Base-by-base conservation (phyloP, 2,888 invertebrate genomes). In the Phytoseiulus persimilis region DNA sequence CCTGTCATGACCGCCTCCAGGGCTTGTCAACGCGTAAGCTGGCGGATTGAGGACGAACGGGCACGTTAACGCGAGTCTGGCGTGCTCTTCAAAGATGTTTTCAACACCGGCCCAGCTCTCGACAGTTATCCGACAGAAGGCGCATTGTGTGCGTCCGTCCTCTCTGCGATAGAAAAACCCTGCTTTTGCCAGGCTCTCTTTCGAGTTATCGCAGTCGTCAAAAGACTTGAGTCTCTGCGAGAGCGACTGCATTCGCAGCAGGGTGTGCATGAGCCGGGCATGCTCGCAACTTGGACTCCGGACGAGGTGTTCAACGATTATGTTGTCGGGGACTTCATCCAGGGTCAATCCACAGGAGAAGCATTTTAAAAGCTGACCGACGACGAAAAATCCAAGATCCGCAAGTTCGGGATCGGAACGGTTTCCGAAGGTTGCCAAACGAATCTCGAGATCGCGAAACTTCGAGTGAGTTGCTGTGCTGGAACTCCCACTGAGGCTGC, bases 21-120 rank as follows among this genome's bases (percentile, higher is more conserved):
- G 33, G 33, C 18, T 31, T n/a, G 32, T 45, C n/a, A 87, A n/a
- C 2, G 87, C 87, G 32, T 87, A 33, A 9, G 5, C 32, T 9
- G 87, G 87, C 9, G 87, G 87, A 87, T 87, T 33, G 5, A 87
- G n/a, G 6, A 87, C 87, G 45, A 87, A 87, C 6, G 32, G 87
- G 31, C 87, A 87, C 31, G 45, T 39, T 45, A 45, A 28, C 28
- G 87, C 31, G 32, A 32, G n/a, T 11, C 23, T 33, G 28, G 39
- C 87, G 33, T 87, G 87, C 33, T 33, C 45, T 28, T 87, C 87
- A 31, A 87, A 87, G 18, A 45, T 28, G 18, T 33, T 33, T 28
- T 87, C 87, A 33, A 39, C 45, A n/a, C 39, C 39, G n/a, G 31
- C n/a, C 87, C 87, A 87, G n/a, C 39, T 39, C 33, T 33, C 32